A percentile compares a stretch with the other conserved stretches of the same genome.
Evolutionary conservation across 2,113 vertebrate species (phyloP).

Genomic region (Sprattus sprattus): DNA sequence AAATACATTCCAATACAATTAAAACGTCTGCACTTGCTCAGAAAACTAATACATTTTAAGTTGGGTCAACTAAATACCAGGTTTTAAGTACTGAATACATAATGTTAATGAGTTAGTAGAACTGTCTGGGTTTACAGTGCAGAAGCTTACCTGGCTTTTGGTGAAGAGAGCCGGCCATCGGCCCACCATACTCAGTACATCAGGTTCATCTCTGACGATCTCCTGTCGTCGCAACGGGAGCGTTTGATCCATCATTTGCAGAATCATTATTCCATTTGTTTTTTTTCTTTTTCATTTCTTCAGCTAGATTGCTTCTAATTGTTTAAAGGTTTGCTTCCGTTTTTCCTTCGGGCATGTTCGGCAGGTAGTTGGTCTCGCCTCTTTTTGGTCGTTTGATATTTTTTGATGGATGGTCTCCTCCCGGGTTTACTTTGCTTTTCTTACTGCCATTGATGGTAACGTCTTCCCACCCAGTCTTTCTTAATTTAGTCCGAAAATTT

Average conservation of each 20-base stretch:
- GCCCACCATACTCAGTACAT: slow-evolving; percentile 34
- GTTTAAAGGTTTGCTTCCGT: slow-evolving; percentile 15
- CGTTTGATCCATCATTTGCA: slow-evolving; percentile 37
- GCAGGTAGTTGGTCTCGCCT: slow-evolving; percentile 21
- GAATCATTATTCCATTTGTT: slow-evolving; percentile 28
- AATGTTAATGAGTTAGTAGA: too few species aligned
- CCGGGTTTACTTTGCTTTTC: not conserved
- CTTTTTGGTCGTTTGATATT: slow-evolving; percentile 18
- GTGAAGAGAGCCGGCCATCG: slow-evolving; percentile 40
- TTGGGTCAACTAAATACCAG: too few species aligned
- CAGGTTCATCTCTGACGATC: slow-evolving; percentile 27
- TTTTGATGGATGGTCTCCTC: not conserved
- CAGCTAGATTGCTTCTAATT: not conserved
- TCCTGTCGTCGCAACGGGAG: slow-evolving; percentile 34
- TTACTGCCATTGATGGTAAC: too few species aligned
- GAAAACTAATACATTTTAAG: too few species aligned
- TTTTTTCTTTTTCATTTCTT: slow-evolving; percentile 35
- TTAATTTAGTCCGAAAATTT: too few species aligned
- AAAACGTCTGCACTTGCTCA: too few species aligned
- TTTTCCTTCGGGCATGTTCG: not conserved
- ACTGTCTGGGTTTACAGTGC: too few species aligned
- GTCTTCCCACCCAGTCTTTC: too few species aligned
- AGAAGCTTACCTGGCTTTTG: slow-evolving; percentile 35
- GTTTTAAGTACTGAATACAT: too few species aligned
- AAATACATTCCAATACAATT: too few species aligned